phyloP scores from a whole-genome alignment of 2,113 vertebrate genomes.

The Tursiops truncatus region DNA sequence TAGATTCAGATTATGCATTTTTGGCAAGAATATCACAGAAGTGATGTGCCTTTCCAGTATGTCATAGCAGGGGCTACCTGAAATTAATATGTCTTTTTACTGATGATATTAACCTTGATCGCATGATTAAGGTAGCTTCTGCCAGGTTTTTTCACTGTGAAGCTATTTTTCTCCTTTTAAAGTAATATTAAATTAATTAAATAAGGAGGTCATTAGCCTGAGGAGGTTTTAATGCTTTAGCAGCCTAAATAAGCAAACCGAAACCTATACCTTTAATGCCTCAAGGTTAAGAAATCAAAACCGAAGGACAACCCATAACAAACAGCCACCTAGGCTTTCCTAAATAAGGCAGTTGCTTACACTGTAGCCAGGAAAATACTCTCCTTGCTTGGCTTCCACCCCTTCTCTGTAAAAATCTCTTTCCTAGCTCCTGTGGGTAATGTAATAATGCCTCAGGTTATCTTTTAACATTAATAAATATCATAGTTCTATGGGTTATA shows the following conservation, averaged over 20 bases:
- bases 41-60: not conserved
- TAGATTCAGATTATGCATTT: not conserved
- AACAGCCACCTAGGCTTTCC: not conserved
- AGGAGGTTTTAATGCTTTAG: not conserved
- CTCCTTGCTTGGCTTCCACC: not conserved
- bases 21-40: not conserved
- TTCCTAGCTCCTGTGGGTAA: not conserved
- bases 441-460: not conserved
- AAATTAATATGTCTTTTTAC: not conserved
- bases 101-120: not conserved
- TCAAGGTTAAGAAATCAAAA: not conserved
- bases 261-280: not conserved
- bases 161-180: not conserved
- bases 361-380: not conserved
- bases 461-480: conserved; percentile 3
- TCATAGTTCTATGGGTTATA: not conserved
- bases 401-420: not conserved
- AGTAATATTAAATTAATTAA: not conserved
- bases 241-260: not conserved
- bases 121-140: not conserved
- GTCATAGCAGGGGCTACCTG: not conserved
- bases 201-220: not conserved
- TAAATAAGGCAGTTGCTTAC: not conserved
- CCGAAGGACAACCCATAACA: not conserved
- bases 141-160: not conserved